Percentiles rank a stretch among this genome's conserved stretches.
phyloP scores from a whole-genome alignment of 2,113 vertebrate genomes.

The Noctilio leporinus region DNA sequence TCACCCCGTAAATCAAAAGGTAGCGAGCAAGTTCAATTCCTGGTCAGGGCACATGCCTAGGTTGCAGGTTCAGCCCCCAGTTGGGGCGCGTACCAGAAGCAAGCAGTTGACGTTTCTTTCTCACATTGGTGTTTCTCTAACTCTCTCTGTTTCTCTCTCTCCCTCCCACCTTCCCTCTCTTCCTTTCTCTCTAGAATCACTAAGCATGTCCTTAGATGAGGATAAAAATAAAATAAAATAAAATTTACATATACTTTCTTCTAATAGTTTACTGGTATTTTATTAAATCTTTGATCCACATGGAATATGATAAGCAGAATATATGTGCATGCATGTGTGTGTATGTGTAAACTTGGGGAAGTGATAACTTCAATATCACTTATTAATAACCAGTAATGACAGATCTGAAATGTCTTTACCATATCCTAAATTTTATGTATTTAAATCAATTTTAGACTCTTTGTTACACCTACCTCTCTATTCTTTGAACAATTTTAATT shows the following conservation, averaged over 20 bases:
- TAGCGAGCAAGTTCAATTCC: too few relatives aligned
- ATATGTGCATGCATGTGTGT: not conserved
- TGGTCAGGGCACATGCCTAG: too few relatives aligned
- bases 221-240: too few relatives aligned
- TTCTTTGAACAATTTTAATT: conserved; percentile 10
- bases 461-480: not conserved
- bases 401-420: not conserved
- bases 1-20: too few relatives aligned
- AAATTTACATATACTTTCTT: not conserved
- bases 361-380: not conserved
- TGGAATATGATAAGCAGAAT: not conserved
- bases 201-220: too few relatives aligned
- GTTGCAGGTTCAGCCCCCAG: too few relatives aligned
- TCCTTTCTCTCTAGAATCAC: too few relatives aligned
- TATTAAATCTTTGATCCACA: not conserved
- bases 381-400: not conserved
- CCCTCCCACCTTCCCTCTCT: too few relatives aligned
- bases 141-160: too few relatives aligned
- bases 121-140: too few relatives aligned
- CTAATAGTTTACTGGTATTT: not conserved
- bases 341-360: not conserved
- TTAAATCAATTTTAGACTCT: not conserved
- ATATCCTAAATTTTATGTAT: not conserved
- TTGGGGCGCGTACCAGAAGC: too few relatives aligned
- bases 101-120: too few relatives aligned